phyloP scores from a whole-genome alignment of 2,797 vertebrate genomes.

The Manis crassicaudata region DNA sequence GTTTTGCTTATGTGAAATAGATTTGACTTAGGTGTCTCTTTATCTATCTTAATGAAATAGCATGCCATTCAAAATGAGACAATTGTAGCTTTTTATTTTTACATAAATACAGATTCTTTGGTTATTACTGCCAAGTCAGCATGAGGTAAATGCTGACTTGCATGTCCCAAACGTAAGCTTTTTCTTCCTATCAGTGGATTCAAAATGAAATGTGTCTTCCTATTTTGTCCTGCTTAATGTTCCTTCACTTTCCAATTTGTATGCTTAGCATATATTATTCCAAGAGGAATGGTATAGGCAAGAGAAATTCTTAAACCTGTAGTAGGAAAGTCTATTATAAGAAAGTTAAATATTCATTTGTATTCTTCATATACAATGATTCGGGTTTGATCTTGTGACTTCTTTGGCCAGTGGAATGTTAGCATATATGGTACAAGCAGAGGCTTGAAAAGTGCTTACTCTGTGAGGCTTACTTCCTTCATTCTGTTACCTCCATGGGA shows the following conservation, averaged over 20 bases:
- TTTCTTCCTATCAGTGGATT: background rate
- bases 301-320: background rate
- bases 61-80: background rate
- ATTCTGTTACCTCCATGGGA: background rate
- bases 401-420: background rate
- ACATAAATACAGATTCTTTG: background rate
- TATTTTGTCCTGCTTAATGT: background rate
- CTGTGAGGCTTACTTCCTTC: background rate
- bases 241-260: background rate
- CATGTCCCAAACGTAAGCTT: background rate
- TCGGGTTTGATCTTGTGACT: background rate
- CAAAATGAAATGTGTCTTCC: slow-evolving; percentile 32
- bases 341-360: background rate
- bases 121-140: background rate
- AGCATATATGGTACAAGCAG: background rate
- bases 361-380: background rate
- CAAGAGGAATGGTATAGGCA: background rate
- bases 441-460: background rate
- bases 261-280: slow-evolving; percentile 22
- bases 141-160: background rate
- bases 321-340: background rate
- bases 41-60: background rate
- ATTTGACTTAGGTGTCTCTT: background rate
- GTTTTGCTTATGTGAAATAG: background rate
- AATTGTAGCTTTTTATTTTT: background rate